Evolutionary conservation across 2,797 vertebrate species (phyloP).

Genomic region (Gymnothorax javanicus): DNA sequence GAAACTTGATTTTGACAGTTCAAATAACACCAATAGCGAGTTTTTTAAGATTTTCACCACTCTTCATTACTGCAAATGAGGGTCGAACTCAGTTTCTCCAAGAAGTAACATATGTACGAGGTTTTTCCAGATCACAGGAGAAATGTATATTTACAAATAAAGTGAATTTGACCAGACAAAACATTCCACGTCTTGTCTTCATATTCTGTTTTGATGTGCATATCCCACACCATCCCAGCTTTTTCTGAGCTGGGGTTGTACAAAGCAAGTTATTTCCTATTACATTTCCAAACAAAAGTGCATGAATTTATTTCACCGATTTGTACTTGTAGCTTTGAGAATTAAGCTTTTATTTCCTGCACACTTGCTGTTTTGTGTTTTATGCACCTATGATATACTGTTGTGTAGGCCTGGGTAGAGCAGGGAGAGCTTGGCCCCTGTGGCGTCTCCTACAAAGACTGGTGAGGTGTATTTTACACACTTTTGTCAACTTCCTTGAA

Average conservation of each 20-base stretch:
- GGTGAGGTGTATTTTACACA: neutral
- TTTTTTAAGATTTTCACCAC: too few relatives aligned
- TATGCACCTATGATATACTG: neutral
- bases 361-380: neutral
- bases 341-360: neutral
- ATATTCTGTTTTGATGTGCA: too few relatives aligned
- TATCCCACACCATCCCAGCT: too few relatives aligned
- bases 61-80: too few relatives aligned
- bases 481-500: neutral
- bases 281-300: neutral
- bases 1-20: too few relatives aligned
- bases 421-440: neutral
- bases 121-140: too few relatives aligned
- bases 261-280: neutral
- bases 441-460: neutral
- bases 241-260: neutral
- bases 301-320: neutral
- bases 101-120: too few relatives aligned
- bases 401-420: neutral
- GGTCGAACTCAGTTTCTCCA: too few relatives aligned
- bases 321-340: neutral
- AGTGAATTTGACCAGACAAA: too few relatives aligned
- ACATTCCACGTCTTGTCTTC: too few relatives aligned
- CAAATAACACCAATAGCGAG: too few relatives aligned
- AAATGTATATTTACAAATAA: too few relatives aligned